phyloP scores from a whole-genome alignment of 2,113 vertebrate species.

The Cyrtonyx montezumae region DNA sequence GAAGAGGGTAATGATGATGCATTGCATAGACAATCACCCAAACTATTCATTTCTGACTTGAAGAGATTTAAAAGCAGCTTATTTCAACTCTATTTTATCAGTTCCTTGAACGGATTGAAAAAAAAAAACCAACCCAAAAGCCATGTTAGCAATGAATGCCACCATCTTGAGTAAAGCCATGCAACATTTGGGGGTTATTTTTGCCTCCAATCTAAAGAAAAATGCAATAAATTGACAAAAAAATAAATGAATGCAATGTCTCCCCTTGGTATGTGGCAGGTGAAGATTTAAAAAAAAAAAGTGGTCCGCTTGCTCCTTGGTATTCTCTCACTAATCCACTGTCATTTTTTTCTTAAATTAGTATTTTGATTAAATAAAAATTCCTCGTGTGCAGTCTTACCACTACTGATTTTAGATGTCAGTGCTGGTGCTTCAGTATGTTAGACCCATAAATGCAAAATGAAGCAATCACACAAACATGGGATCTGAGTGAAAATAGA shows the following conservation, averaged over 20 bases:
- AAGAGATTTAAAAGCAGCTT: neutral
- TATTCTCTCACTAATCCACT: slow-evolving; percentile 9
- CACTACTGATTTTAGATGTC: slow-evolving; percentile 15
- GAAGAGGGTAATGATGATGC: neutral
- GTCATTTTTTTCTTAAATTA: neutral
- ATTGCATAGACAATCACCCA: neutral
- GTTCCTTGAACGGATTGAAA: neutral
- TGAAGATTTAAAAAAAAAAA: neutral
- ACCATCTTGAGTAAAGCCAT: neutral
- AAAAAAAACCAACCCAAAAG: neutral
- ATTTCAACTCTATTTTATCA: neutral
- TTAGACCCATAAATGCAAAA: slow-evolving; percentile 60
- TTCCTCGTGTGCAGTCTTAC: slow-evolving; percentile 26
- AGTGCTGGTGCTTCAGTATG: slow-evolving; percentile 21
- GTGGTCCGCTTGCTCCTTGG: neutral
- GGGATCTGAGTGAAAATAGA: slow-evolving; percentile 24
- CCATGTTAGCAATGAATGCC: neutral
- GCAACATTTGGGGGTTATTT: neutral
- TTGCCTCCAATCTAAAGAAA: neutral
- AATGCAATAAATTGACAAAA: neutral
- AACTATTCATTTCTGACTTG: neutral
- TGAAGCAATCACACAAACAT: slow-evolving; percentile 58
- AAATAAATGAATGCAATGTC: neutral
- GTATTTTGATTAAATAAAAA: slow-evolving; percentile 68
- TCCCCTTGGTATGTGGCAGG: neutral